Conservation (phyloP, 2,113 vertebrate species). For the Tachycineta bicolor region DNA sequence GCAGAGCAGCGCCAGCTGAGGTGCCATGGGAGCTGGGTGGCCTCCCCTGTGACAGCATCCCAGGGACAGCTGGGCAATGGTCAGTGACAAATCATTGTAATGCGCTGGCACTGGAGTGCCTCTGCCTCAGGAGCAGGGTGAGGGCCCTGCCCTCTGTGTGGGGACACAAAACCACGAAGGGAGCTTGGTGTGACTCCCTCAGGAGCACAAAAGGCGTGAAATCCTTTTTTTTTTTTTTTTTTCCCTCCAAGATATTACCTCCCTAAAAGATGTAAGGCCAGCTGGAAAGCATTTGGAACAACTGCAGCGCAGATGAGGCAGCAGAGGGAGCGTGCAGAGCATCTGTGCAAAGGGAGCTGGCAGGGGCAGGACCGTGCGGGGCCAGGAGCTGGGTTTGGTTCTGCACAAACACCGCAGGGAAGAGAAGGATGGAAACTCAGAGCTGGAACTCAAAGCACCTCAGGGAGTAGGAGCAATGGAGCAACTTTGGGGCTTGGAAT, state of each 20-base stretch:
- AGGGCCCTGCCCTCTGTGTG: not conserved
- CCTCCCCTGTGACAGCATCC: not conserved
- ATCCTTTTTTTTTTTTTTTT: not conserved
- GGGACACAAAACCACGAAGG: not conserved
- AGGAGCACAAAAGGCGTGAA: not conserved
- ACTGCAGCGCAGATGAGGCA: not conserved
- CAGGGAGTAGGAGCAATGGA: not conserved
- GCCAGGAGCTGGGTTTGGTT: not conserved
- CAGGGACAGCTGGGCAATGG: not conserved
- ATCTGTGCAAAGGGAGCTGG: not conserved
- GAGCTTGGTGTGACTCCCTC: not conserved
- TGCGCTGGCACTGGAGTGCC: not conserved
- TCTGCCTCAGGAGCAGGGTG: not conserved
- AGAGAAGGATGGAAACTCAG: not conserved
- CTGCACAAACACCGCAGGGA: not conserved
- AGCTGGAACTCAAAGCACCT: not conserved
- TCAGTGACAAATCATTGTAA: not conserved
- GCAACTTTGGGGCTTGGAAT: not conserved
- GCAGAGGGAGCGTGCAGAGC: not conserved
- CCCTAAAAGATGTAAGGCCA: not conserved
- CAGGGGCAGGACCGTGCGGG: not conserved
- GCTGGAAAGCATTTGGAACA: not conserved
- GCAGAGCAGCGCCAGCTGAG: not conserved
- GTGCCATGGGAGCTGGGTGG: not conserved
- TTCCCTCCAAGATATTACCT: not conserved